Base-by-base conservation (phyloP, 2,888 invertebrate genomes). In the Bombyx huttoni region DNA sequence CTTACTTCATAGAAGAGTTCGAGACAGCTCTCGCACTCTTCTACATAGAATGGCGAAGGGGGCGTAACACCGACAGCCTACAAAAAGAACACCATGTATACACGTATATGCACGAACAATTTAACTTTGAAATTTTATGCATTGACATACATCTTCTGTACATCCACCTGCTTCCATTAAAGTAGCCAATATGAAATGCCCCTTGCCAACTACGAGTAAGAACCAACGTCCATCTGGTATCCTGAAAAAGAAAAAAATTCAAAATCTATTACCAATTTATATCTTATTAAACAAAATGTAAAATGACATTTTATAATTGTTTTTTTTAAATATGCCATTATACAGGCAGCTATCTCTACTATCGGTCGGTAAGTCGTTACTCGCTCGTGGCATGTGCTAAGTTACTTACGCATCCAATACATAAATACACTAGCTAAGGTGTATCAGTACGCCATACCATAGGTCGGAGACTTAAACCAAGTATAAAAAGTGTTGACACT, bases 21-120 rank as follows among this genome's bases (percentile, higher is more conserved):
- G 3, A 97, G 75, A 1, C 96, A 96, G 57, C 95, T 95, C 74
- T 95, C 94, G 51, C 94, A 96, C 78, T 97, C 97, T 80, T 97
- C 96, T 0, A 97, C 94, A 65, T 96, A 96, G 78, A 96, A 94
- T 0, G 94, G 91, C 55, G 95, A 94, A 0, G 96, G 95, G 0
- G 92, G 91, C 45, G 90, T 90, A 49, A 90, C 81, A 13, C 91
- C 91, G 47, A 91, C 84, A 52, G 91, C 82, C 89, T 92, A 74
- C 1, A 75, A 74, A 50, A 8, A 48, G 12, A 48, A 35, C 33
- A 40, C 33, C 46, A 47, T 13, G 10, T 13, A 13, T 14, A 13
- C n/a, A 47, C 7, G 14, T 47, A 8, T 1, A n/a, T 2, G 8
- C 3, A 7, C 1, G 13, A 47, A 47, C 7, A 10, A 47, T 13